Base-by-base conservation (phyloP, 1,140 invertebrate species). In the Papilio machaon region DNA sequence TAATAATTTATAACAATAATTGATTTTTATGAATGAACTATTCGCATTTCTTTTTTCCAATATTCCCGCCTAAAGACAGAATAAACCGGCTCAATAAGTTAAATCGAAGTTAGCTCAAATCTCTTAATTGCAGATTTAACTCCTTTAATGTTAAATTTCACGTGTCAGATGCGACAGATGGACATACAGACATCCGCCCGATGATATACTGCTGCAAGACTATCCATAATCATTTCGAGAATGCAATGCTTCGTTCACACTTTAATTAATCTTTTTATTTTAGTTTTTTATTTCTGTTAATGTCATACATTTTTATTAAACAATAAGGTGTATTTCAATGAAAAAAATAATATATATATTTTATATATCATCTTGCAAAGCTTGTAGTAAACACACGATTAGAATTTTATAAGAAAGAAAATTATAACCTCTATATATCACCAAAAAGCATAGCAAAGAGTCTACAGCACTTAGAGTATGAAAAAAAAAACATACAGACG, bases 121-220 rank as follows among this genome's bases (percentile, higher is more conserved):
- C 58, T 64, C 77, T 43, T 46, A 64, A 79, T 79, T 79, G 58
- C 54, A 46, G 77, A 79, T 79, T 79, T 79, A 79, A 67, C 77
- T 79, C 77, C 77, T 79, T 79, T 79, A 79, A 79, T 79, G 77
- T 79, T 79, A 64, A 79, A 79, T 79, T 67, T 79, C 77, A 79
- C 58, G 77, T 79, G 77, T 79, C 77, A 79, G 54, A 79, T 64
- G 54, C 38, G 77, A 64, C 77, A 79, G 77, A 79, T 47, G 77
- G 77, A 79, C 77, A 79, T 47, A 46, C 77, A 79, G 58, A 79
- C 77, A 79, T 79, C 77, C 77, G 77, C 77, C 38, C 77, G 77
- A 79, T 79, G 77, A 79, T 79, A 79, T 43, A 79, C 54, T 67
- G 58, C 77, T 19, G 54, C 46, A 52, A 79, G 35, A 79, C 77